phyloP scores from a whole-genome alignment of 1,140 invertebrate species.

The Procambarus clarkii region DNA sequence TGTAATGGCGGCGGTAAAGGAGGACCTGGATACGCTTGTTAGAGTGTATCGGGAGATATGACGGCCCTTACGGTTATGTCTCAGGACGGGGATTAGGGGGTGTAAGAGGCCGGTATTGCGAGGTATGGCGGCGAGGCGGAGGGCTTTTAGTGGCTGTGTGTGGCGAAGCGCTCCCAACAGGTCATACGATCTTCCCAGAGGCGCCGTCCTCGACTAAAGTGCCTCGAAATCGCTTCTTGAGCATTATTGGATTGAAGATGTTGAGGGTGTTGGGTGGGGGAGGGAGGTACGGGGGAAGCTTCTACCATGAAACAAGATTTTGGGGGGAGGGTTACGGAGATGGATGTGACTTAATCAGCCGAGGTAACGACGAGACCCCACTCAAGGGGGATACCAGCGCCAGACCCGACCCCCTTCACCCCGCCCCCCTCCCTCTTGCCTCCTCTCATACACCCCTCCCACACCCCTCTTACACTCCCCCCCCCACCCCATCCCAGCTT shows the following conservation, averaged over 20 bases:
- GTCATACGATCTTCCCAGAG: slow-evolving; percentile 67
- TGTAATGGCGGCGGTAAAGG: background rate
- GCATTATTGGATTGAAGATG: slow-evolving; percentile 70
- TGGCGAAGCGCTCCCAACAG: slow-evolving; percentile 55
- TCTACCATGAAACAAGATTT: slow-evolving; percentile 7
- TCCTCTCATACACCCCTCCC: too few species aligned
- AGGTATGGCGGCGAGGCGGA: slow-evolving; percentile 8
- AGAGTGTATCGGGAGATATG: slow-evolving; percentile 30
- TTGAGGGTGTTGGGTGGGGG: slow-evolving; percentile 39
- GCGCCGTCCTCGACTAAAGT: slow-evolving; percentile 65
- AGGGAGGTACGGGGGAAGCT: background rate
- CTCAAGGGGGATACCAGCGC: too few species aligned
- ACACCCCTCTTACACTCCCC: too few species aligned
- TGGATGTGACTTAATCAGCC: slow-evolving; percentile 15
- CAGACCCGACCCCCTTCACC: too few species aligned
- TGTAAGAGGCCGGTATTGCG: slow-evolving; percentile 1
- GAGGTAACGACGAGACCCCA: background rate
- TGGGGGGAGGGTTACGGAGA: background rate
- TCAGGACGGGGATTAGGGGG: background rate
- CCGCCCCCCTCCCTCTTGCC: too few species aligned
- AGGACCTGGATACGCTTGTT: slow-evolving; percentile 15
- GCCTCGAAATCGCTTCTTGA: slow-evolving; percentile 69
- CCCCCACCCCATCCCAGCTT: background rate
- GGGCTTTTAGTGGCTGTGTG: slow-evolving; percentile 59
- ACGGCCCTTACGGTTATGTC: background rate